Evolutionary conservation across 2,113 vertebrate genomes (phyloP).

Genomic region (Corythoichthys intestinalis): DNA sequence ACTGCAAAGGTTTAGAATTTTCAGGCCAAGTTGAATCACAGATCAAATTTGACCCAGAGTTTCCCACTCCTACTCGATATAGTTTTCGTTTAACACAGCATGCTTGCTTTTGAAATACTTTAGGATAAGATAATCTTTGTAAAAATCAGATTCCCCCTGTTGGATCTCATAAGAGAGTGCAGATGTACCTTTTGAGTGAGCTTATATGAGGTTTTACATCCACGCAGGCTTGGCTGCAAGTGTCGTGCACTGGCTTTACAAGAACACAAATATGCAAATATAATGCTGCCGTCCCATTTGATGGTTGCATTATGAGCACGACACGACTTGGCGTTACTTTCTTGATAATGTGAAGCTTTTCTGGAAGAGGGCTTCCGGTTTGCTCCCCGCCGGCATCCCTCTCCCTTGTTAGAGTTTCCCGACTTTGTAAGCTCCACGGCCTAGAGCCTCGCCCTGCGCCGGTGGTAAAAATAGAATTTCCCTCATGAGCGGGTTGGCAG

Average conservation of each 20-base stretch:
- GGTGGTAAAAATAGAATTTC: constrained; percentile 67
- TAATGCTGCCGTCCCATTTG: constrained; percentile 4
- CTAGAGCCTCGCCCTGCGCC: constrained; percentile 63
- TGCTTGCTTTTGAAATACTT: too few relatives aligned
- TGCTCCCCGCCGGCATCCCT: constrained; percentile 48
- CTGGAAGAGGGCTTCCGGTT: constrained; percentile 63
- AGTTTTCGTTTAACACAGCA: too few relatives aligned
- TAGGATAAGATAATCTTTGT: not conserved
- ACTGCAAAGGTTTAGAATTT: too few relatives aligned
- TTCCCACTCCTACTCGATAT: too few relatives aligned
- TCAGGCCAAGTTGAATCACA: too few relatives aligned
- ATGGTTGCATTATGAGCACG: constrained; percentile 9
- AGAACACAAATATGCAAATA: not conserved
- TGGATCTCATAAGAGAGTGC: not conserved
- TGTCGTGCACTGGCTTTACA: not conserved
- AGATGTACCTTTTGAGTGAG: not conserved
- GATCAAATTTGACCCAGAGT: too few relatives aligned
- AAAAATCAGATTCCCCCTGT: not conserved
- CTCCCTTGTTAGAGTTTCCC: constrained; percentile 55
- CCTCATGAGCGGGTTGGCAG: constrained; percentile 44
- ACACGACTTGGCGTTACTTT: constrained; percentile 25
- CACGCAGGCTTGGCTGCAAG: not conserved
- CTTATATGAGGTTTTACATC: not conserved
- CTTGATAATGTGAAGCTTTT: constrained; percentile 49
- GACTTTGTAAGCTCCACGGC: constrained; percentile 56